A percentile compares a stretch with the other conserved stretches of the same genome.
phyloP scores from a whole-genome alignment of 2,888 invertebrate genomes.

The Eupsilia transversa region DNA sequence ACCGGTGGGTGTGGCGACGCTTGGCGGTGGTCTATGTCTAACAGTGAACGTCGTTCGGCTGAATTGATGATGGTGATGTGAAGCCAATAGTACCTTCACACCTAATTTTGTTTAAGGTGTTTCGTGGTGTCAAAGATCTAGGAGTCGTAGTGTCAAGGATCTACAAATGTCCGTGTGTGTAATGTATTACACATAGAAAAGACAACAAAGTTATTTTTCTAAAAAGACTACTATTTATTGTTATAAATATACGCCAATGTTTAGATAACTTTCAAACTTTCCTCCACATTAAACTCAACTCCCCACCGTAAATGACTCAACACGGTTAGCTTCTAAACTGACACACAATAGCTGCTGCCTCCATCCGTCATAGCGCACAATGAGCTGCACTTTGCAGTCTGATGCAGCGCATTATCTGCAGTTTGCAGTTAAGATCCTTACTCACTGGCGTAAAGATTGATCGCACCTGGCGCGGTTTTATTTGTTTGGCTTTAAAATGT shows the following conservation, averaged over 20 bases:
- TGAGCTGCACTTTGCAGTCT: slow-evolving; percentile 16
- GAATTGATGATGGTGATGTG: too few relatives aligned
- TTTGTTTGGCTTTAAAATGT: slow-evolving; percentile 32
- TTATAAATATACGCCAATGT: neutral
- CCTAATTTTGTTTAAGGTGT: neutral
- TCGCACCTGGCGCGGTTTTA: slow-evolving; percentile 36
- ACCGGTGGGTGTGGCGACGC: too few relatives aligned
- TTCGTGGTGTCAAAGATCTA: neutral
- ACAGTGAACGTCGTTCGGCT: too few relatives aligned
- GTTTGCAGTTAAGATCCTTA: slow-evolving; percentile 4
- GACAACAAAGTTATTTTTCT: neutral
- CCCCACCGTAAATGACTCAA: neutral
- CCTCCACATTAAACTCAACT: neutral
- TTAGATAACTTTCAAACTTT: neutral
- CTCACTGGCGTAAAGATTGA: slow-evolving; percentile 39
- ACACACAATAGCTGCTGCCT: slow-evolving; percentile 13
- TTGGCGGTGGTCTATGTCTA: too few relatives aligned
- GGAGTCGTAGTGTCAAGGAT: neutral
- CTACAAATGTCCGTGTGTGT: too few relatives aligned
- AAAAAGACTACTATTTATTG: too few relatives aligned
- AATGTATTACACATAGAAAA: neutral
- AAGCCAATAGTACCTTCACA: too few relatives aligned
- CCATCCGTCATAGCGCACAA: slow-evolving; percentile 35
- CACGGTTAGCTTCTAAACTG: slow-evolving; percentile 2
- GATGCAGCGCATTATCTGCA: slow-evolving; percentile 2